Evolutionary conservation across 2,113 vertebrate species (phyloP), one percentile per base, ranked within the genome.

Genomic region (Silurus meridionalis): DNA sequence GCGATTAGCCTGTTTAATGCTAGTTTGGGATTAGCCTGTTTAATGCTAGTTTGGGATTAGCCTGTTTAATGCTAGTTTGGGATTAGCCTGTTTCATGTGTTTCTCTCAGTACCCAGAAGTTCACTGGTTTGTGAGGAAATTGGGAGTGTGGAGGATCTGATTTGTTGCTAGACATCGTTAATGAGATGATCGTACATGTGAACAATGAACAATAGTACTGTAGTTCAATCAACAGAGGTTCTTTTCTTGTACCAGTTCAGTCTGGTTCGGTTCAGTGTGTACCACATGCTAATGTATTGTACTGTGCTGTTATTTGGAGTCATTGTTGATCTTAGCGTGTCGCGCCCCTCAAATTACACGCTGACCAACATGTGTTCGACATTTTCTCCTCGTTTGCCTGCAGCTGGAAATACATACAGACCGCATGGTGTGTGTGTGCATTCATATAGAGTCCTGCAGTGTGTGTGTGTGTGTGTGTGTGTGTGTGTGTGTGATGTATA

Each of bases 331-430:
- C 86, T 89, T 83, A 74, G 80, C 79, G 72, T 82, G 71, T 79
- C 53, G 52, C 79, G 66, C 87, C 83, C 67, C 28, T 19, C 52
- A 85, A 87, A 88, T 75, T 88, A 69, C 83, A 83, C 23, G 8
- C 80, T 50, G 84, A 86, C 87, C 90, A 88, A 92, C 90, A 91
- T 92, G 91, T 91, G 90, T 92, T 93, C 91, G 90, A 92, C 92
- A 93, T 93, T 80, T 90, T 84, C 87, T 88, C 87, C 75, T 92
- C 92, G 80, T 90, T 93, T 91, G 88, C 87, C 87, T 82, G 69
- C 84, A 86, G 85, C 85, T 82, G 85, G 66, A 86, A 86, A 86
- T 86, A 77, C 69, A 60, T 75, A 81, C 75, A 52, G 50, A 83
- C 90, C 90, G 13, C 84, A 69, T 80, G 64, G 86, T 50, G 37